Conservation (phyloP, 2,797 vertebrate species). For the Margarornis squamiger region DNA sequence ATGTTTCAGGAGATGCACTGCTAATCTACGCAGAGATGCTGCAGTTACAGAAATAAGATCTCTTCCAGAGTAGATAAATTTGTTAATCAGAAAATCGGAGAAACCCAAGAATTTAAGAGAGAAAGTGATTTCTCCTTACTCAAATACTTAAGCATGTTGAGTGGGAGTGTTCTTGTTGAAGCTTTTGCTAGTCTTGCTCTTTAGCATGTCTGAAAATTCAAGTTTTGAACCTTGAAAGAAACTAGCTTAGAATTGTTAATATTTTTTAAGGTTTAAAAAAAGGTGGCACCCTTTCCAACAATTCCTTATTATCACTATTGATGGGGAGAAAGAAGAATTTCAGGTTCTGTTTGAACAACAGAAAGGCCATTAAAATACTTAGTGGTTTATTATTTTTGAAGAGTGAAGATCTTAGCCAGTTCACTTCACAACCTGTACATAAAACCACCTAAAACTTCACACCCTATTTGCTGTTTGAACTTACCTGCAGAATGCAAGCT, state of each 20-base stretch:
- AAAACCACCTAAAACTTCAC: slow-evolving; percentile 7
- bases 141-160: not conserved
- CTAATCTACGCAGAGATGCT: not conserved
- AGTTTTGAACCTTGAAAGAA: not conserved
- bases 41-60: not conserved
- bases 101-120: not conserved
- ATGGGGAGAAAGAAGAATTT: slow-evolving; percentile 29
- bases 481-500: not conserved
- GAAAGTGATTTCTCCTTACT: not conserved
- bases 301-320: not conserved
- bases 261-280: not conserved
- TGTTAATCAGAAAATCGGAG: not conserved
- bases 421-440: not conserved
- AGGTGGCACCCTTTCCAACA: not conserved
- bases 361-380: slow-evolving; percentile 26
- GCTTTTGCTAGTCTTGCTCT: not conserved
- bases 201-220: not conserved
- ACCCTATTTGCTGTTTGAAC: not conserved
- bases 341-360: slow-evolving; percentile 23
- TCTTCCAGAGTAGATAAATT: not conserved
- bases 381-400: slow-evolving; percentile 14
- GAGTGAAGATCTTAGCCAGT: slow-evolving; percentile 16
- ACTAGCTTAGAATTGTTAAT: not conserved
- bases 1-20: not conserved
- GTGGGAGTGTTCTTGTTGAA: not conserved